Conservation (phyloP, 2,888 invertebrate species). For the Clistopyga incitator region DNA sequence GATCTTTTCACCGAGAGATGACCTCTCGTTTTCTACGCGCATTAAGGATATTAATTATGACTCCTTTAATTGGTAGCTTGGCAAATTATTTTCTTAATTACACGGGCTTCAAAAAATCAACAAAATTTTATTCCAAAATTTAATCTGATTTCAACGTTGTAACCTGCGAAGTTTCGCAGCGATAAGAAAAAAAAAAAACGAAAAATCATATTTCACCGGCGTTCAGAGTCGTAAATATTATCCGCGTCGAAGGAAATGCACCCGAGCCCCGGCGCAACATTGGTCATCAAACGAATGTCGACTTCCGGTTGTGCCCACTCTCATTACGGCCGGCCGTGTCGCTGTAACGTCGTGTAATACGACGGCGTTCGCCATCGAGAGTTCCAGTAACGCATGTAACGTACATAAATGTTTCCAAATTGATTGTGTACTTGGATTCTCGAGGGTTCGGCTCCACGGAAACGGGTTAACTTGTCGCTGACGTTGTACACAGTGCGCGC, state of each 20-base stretch:
- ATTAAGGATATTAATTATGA: no score
- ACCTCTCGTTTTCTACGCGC: no score
- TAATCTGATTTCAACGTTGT: no score
- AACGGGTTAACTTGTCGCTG: not conserved
- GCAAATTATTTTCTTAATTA: no score
- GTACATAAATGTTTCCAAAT: conserved; percentile 40
- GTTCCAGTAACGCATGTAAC: conserved; percentile 44
- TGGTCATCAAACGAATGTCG: conserved; percentile 7
- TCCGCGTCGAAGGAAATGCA: not conserved
- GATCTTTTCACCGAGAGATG: no score
- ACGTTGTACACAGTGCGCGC: conserved; percentile 5
- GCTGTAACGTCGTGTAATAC: not conserved
- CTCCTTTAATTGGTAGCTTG: no score
- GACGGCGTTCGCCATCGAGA: not conserved
- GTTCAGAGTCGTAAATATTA: conserved; percentile 24
- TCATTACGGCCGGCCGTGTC: not conserved
- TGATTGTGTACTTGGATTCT: conserved; percentile 25
- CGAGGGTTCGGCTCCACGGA: not conserved
- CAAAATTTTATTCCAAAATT: no score
- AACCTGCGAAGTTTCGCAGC: not conserved
- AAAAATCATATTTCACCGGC: not conserved
- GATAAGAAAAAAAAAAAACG: no score
- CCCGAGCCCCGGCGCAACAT: not conserved
- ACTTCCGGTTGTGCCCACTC: not conserved
- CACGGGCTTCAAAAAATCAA: no score